A percentile compares a stretch with the other conserved stretches of the same genome.
phyloP scores from a whole-genome alignment of 2,113 vertebrate genomes.

The Grammomys surdaster region DNA sequence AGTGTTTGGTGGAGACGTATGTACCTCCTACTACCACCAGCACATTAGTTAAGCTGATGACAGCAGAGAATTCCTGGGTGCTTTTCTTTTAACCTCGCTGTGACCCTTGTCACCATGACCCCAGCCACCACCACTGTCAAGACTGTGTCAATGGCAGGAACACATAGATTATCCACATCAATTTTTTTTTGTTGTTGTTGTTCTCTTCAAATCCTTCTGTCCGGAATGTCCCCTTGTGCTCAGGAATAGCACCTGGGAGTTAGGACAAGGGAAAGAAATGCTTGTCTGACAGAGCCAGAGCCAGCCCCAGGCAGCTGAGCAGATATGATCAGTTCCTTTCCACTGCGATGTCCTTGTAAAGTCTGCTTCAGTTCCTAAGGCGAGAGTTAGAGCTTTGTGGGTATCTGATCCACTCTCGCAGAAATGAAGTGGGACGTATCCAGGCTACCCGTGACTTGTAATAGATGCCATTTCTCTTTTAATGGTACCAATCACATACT shows the following conservation, averaged over 20 bases:
- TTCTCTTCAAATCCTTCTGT: slow-evolving; percentile 83
- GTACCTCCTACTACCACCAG: slow-evolving; percentile 72
- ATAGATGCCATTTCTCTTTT: background rate
- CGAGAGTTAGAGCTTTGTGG: slow-evolving; percentile 49
- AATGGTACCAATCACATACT: background rate
- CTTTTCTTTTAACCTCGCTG: slow-evolving; percentile 82
- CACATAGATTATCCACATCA: slow-evolving; percentile 78
- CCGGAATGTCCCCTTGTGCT: slow-evolving; percentile 81
- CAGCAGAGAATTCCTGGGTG: slow-evolving; percentile 78
- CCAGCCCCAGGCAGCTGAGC: slow-evolving; percentile 69
- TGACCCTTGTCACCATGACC: slow-evolving; percentile 65
- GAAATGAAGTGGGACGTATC: background rate
- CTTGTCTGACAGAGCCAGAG: slow-evolving; percentile 73
- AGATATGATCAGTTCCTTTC: slow-evolving; percentile 62
- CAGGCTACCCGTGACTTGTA: background rate
- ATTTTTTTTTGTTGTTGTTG: slow-evolving; percentile 57
- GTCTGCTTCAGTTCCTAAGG: slow-evolving; percentile 65
- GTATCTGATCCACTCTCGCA: slow-evolving; percentile 33
- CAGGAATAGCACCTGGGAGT: slow-evolving; percentile 82
- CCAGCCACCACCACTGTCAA: slow-evolving; percentile 28
- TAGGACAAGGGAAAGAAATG: slow-evolving; percentile 81
- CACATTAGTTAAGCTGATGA: slow-evolving; percentile 73
- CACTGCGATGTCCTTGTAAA: slow-evolving; percentile 65
- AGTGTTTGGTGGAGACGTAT: slow-evolving; percentile 53
- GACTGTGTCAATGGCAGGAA: slow-evolving; percentile 75